A percentile compares a stretch with the other conserved stretches of the same genome.
Evolutionary conservation across 2,797 vertebrate species (phyloP).

Genomic region (Megaceryle alcyon): DNA sequence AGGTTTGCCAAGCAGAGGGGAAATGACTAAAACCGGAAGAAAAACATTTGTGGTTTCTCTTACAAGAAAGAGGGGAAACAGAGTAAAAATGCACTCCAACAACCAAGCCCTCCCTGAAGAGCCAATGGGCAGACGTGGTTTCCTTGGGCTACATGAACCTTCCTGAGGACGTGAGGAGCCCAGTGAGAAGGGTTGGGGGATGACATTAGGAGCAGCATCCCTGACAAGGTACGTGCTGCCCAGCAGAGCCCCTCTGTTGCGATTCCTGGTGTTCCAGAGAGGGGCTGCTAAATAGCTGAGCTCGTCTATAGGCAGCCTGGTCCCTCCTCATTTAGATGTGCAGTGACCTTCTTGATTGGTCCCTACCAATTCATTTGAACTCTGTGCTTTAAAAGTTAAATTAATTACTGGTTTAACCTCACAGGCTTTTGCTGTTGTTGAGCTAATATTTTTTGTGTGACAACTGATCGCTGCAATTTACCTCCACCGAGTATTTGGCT

Average conservation of each 20-base stretch:
- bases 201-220: not conserved
- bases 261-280: not conserved
- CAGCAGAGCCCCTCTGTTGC: rapidly evolving
- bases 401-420: not conserved
- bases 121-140: not conserved
- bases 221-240: not conserved
- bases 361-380: not conserved
- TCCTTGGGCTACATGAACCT: not conserved
- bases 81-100: not conserved
- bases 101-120: not conserved
- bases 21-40: slow-evolving; percentile 71
- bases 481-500: not conserved
- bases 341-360: rapidly evolving
- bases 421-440: not conserved
- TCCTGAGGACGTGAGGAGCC: rapidly evolving
- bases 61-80: not conserved
- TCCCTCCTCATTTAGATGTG: not conserved
- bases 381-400: not conserved
- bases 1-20: slow-evolving; percentile 2
- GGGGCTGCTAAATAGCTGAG: not conserved
- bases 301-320: not conserved
- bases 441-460: not conserved
- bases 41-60: slow-evolving; percentile 62
- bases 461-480: not conserved
- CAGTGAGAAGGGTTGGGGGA: rapidly evolving